Conservation (phyloP, 1,140 invertebrate species). For the Polypedilum vanderplanki region DNA sequence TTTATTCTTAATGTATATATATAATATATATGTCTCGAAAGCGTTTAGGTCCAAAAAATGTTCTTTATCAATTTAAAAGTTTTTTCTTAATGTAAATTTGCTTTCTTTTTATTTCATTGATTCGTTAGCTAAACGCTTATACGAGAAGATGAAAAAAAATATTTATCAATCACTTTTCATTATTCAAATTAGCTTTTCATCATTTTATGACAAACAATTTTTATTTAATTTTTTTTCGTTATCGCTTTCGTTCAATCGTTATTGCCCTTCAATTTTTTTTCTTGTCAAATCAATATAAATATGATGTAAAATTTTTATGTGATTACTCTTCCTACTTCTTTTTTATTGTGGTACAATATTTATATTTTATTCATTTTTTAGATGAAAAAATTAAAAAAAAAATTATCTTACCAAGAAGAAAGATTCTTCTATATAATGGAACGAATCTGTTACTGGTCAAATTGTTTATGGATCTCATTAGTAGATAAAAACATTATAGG, state of each 20-base stretch:
- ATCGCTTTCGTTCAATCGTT: slow-evolving; percentile 3
- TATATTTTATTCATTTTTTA: neutral
- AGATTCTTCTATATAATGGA: neutral
- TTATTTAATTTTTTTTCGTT: neutral
- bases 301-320: neutral
- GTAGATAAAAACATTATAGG: too few species aligned
- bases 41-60: neutral
- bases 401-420: neutral
- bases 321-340: neutral
- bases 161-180: slow-evolving; percentile 7
- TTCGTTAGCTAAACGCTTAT: neutral
- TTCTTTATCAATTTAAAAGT: neutral
- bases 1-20: slow-evolving; percentile 16
- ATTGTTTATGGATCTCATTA: neutral
- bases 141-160: slow-evolving; percentile 7
- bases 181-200: slow-evolving; percentile 13
- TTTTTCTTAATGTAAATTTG: neutral
- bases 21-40: neutral
- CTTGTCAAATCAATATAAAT: neutral
- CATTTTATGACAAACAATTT: slow-evolving; percentile 2
- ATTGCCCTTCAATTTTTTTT: slow-evolving; percentile 3
- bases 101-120: neutral
- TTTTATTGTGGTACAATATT: neutral
- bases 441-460: neutral
- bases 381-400: too few species aligned